Evolutionary conservation across 2,797 vertebrate species (phyloP).

Genomic region (Anas georgica): DNA sequence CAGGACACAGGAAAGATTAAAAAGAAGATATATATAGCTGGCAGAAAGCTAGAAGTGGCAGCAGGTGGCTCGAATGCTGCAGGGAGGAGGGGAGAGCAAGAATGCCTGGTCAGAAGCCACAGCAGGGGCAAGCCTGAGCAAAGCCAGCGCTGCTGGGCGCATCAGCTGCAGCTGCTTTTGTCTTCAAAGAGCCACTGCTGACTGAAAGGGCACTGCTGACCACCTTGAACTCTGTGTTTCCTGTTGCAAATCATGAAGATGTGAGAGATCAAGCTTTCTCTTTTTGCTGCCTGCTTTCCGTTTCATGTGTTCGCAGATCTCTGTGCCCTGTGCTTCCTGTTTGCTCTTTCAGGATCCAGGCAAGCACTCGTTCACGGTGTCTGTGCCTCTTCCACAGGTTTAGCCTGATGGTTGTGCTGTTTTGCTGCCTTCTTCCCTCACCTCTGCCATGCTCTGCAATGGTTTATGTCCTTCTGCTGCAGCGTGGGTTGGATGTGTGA

Average conservation of each 20-base stretch:
- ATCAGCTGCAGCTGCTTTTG: constrained; percentile 14
- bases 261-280: not conserved
- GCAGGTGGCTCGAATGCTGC: constrained; percentile 46
- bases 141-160: not conserved
- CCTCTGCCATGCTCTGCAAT: not conserved
- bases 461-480: not conserved
- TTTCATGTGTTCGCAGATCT: not conserved
- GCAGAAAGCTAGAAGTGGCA: not conserved
- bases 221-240: not conserved
- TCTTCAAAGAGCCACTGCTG: not conserved
- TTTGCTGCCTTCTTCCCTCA: not conserved
- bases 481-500: not conserved
- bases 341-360: not conserved
- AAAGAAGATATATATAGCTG: constrained; percentile 17
- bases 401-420: not conserved
- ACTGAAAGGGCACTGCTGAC: not conserved
- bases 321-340: not conserved
- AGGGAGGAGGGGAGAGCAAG: not conserved
- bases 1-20: not conserved
- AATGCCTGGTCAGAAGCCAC: not conserved
- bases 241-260: rapidly evolving
- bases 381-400: not conserved
- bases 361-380: not conserved
- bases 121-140: not conserved
- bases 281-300: not conserved